Conservation (phyloP, 2,888 invertebrate species). For the Danaus chrysippus region DNA sequence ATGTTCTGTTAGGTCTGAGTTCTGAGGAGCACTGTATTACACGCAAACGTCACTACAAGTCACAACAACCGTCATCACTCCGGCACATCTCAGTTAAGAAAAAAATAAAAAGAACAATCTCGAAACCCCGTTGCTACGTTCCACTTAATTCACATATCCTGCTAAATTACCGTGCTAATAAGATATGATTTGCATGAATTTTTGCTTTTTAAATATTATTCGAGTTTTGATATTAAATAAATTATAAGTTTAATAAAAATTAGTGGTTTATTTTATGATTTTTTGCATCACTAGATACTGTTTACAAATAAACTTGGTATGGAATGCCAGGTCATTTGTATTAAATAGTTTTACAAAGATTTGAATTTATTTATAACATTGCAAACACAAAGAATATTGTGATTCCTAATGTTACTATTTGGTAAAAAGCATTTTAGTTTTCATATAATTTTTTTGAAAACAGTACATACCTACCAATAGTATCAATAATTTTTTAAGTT, state of each 20-base stretch:
- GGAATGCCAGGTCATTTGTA: no score
- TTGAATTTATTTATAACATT: no score
- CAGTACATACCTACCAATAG: no score
- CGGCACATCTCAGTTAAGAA: slow-evolving; percentile 41
- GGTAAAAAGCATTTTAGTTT: no score
- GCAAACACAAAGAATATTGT: no score
- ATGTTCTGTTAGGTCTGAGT: slow-evolving; percentile 16
- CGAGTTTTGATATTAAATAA: neutral
- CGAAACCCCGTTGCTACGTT: slow-evolving; percentile 38
- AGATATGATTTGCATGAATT: slow-evolving; percentile 47
- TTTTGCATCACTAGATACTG: no score
- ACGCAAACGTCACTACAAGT: slow-evolving; percentile 68
- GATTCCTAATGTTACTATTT: no score
- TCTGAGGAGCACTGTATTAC: slow-evolving; percentile 37
- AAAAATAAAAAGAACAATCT: slow-evolving; percentile 38
- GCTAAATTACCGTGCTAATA: slow-evolving; percentile 56
- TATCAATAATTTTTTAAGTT: no score
- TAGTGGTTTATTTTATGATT: no score
- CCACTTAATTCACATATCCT: slow-evolving; percentile 47
- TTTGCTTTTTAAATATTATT: slow-evolving; percentile 25
- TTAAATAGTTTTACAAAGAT: no score
- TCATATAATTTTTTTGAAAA: no score
- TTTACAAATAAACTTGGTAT: no score
- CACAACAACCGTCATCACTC: slow-evolving; percentile 76
- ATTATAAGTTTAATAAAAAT: neutral